Conservation (phyloP, 2,113 vertebrate genomes). For the Acanthisitta chloris region DNA sequence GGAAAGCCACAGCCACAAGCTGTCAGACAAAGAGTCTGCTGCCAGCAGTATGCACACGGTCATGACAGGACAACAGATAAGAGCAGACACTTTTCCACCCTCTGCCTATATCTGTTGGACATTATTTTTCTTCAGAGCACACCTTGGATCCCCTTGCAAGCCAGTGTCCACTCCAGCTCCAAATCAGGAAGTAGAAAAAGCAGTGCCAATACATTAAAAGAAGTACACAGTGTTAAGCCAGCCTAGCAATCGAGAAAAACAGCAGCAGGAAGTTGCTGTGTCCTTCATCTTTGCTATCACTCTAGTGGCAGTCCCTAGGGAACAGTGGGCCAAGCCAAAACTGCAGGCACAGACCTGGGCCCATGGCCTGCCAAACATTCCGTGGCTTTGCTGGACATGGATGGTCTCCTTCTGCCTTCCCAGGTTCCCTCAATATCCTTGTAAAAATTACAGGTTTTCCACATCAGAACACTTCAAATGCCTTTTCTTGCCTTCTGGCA, state of each 20-base stretch:
- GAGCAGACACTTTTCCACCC: neutral
- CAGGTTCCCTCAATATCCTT: rapidly evolving
- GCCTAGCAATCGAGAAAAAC: neutral
- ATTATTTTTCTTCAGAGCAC: neutral
- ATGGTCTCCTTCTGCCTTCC: neutral
- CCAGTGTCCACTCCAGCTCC: neutral
- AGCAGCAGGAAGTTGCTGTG: neutral
- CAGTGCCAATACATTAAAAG: neutral
- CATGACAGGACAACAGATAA: neutral
- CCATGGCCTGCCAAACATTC: neutral
- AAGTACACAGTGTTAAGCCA: neutral
- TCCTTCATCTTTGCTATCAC: neutral
- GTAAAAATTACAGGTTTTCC: neutral
- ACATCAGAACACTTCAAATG: neutral
- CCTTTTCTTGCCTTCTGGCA: neutral
- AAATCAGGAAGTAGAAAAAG: neutral
- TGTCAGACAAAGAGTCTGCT: neutral
- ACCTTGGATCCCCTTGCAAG: neutral
- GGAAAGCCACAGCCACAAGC: neutral
- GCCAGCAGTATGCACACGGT: neutral
- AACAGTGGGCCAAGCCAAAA: neutral
- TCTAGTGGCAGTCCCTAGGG: neutral
- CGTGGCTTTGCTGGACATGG: rapidly evolving
- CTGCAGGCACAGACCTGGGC: neutral
- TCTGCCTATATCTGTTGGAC: neutral